These are phyloP conservation scores for Trichacis sp. DNA, from an alignment of 2,888 invertebrate genomes.

Conservation along the genomic window DNA sequence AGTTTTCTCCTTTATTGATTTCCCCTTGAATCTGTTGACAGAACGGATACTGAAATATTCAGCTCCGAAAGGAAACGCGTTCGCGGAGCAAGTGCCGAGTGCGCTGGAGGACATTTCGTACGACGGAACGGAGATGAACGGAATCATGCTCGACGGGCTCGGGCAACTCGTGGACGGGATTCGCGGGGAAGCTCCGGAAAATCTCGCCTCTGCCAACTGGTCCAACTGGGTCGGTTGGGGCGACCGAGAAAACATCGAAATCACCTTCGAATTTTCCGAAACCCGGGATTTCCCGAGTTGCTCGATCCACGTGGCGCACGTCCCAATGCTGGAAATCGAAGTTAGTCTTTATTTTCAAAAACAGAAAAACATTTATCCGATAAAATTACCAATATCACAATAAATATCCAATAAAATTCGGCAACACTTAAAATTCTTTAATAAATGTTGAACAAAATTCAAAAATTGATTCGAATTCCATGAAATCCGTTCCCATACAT, in stretches of 20 bases:
- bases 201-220: slow-evolving; percentile 55
- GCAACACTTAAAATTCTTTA: too few species aligned
- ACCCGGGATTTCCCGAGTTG: slow-evolving; percentile 77
- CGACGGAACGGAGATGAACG: slow-evolving; percentile 76
- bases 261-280: slow-evolving; percentile 85
- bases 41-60: slow-evolving; percentile 78
- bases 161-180: slow-evolving; percentile 87
- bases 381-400: too few species aligned
- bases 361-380: too few species aligned
- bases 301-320: slow-evolving; percentile 69
- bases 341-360: slow-evolving; percentile 66
- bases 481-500: too few species aligned
- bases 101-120: slow-evolving; percentile 85
- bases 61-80: slow-evolving; percentile 76
- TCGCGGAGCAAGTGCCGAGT: slow-evolving; percentile 71
- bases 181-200: slow-evolving; percentile 73
- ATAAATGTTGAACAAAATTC: too few species aligned
- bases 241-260: slow-evolving; percentile 77
- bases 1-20: too few species aligned
- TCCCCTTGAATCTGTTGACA: slow-evolving; percentile 68
- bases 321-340: slow-evolving; percentile 84
- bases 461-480: too few species aligned
- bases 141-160: slow-evolving; percentile 76
- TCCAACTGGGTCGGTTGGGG: slow-evolving; percentile 89
- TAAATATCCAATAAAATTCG: too few species aligned